Conservation (phyloP, 2,888 invertebrate genomes). For the Panzeria rudis region DNA sequence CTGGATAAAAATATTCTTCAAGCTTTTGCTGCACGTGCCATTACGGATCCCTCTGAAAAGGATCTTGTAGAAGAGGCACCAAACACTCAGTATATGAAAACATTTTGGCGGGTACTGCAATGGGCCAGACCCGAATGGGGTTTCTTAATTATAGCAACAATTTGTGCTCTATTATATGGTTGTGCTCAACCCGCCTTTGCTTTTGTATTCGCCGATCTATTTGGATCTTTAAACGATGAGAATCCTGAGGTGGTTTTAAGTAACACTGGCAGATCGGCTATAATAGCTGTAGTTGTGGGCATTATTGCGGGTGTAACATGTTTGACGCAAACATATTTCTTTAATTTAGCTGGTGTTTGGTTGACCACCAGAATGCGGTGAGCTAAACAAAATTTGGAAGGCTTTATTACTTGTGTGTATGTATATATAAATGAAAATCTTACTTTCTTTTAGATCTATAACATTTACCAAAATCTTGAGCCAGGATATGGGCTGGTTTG, state of each 20-base stretch:
- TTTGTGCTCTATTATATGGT: conserved; percentile 88
- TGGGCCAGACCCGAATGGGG: conserved; percentile 89
- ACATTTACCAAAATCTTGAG: conserved; percentile 88
- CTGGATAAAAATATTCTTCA: conserved; percentile 69
- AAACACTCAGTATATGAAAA: conserved; percentile 79
- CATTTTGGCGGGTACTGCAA: conserved; percentile 86
- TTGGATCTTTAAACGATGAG: conserved; percentile 87
- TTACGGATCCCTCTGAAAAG: conserved; percentile 49
- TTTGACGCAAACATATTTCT: conserved; percentile 89
- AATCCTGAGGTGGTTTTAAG: conserved; percentile 85
- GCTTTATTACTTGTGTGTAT: neutral
- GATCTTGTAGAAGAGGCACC: conserved; percentile 76
- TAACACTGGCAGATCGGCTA: conserved; percentile 86
- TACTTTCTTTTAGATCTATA: conserved; percentile 78
- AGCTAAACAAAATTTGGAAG: neutral
- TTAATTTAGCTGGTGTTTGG: conserved; percentile 90
- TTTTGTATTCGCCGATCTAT: conserved; percentile 90
- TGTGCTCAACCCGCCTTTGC: conserved; percentile 90
- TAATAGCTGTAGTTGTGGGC: conserved; percentile 87
- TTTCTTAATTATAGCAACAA: conserved; percentile 86
- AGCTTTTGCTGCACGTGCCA: conserved; percentile 62
- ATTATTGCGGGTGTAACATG: conserved; percentile 87
- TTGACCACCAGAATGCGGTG: conserved; percentile 87
- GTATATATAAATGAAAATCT: neutral
- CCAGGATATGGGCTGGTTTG: conserved; percentile 89